Conservation (phyloP, 2,888 invertebrate species). For the Troglohyphantes excavatus region DNA sequence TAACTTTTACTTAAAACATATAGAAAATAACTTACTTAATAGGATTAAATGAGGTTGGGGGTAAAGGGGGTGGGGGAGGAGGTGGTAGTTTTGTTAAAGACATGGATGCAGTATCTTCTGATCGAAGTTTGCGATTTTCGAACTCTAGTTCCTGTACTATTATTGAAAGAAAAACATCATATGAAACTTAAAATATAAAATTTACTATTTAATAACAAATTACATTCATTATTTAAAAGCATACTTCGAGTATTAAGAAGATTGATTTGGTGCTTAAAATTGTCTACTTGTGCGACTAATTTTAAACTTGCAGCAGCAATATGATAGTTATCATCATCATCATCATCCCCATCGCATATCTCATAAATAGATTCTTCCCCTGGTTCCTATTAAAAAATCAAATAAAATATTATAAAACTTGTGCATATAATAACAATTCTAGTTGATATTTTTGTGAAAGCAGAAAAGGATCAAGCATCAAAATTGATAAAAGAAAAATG, state of each 20-base stretch:
- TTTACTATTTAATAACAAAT: background rate
- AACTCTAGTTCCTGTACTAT: slow-evolving; percentile 51
- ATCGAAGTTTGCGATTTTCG: slow-evolving; percentile 17
- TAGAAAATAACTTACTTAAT: slow-evolving; percentile 39
- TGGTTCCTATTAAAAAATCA: background rate
- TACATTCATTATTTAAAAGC: background rate
- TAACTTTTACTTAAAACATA: no score
- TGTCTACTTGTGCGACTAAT: slow-evolving; percentile 18
- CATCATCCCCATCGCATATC: background rate
- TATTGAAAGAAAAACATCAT: background rate
- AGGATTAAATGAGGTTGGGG: slow-evolving; percentile 57
- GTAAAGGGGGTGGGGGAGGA: slow-evolving; percentile 31
- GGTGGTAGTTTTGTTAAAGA: slow-evolving; percentile 30
- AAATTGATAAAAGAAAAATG: no score
- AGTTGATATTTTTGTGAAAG: background rate
- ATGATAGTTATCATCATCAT: slow-evolving; percentile 2
- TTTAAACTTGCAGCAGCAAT: background rate
- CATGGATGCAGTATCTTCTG: slow-evolving; percentile 16
- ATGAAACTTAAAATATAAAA: slow-evolving; percentile 8
- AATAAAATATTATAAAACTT: background rate
- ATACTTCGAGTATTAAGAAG: slow-evolving; percentile 17
- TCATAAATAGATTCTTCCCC: background rate
- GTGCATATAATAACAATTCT: background rate
- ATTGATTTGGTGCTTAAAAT: slow-evolving; percentile 7
- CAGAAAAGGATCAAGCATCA: no score